Conservation (phyloP, 1,140 invertebrate genomes). For the Sinella curviseta region DNA sequence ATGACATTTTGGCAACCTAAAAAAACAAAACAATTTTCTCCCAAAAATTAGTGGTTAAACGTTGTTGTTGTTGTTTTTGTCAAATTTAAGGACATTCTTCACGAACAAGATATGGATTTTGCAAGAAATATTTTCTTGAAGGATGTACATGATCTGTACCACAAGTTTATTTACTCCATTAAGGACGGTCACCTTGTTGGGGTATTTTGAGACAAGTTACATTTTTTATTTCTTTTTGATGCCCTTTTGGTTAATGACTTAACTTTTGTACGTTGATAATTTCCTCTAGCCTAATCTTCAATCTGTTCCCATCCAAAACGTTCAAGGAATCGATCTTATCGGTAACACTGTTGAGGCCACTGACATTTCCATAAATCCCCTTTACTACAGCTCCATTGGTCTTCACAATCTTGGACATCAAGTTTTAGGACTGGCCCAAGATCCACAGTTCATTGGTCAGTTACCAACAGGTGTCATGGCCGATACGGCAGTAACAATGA, state of each 20-base stretch:
- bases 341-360: conserved; percentile 9
- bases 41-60: no score
- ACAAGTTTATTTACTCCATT: conserved; percentile 6
- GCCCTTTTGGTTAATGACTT: background rate
- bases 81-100: conserved; percentile 4
- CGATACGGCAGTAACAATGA: conserved; percentile 12
- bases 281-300: background rate
- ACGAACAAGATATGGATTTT: conserved; percentile 4
- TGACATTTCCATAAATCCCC: conserved; percentile 12
- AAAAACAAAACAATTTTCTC: background rate
- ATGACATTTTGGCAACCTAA: no score
- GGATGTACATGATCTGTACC: background rate
- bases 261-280: no score
- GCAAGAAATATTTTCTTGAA: conserved; percentile 13
- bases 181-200: background rate
- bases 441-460: background rate
- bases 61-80: background rate
- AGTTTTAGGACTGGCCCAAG: background rate
- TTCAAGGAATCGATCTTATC: background rate
- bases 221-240: background rate
- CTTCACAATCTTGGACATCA: conserved; percentile 20
- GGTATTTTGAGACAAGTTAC: background rate
- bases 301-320: background rate
- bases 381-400: background rate
- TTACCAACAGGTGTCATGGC: conserved; percentile 12